A percentile compares a stretch with the other conserved stretches of the same genome.
Conservation (phyloP, 2,797 vertebrate genomes). For the Tenualosa thibaudeaui region DNA sequence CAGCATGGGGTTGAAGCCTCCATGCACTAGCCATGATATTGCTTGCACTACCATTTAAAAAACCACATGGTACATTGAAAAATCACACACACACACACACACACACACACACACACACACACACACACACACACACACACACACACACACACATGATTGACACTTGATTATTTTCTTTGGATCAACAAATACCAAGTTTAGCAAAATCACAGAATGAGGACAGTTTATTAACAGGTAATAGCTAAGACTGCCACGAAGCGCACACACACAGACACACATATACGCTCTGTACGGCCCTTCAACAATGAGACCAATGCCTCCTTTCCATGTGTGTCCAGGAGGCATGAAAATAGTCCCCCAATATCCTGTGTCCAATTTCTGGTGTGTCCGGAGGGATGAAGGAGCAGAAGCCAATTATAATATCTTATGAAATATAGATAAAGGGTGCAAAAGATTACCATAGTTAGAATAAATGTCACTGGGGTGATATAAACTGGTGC, state of each 20-base stretch:
- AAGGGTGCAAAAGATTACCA: conserved; percentile 29
- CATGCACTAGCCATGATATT: neutral
- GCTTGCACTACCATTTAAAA: neutral
- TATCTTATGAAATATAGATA: conserved; percentile 40
- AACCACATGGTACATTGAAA: neutral
- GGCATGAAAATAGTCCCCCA: conserved; percentile 47
- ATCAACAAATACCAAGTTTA: too few relatives aligned
- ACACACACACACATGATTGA: neutral
- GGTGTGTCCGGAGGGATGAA: neutral
- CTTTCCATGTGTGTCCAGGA: conserved; percentile 11
- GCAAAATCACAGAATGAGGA: neutral
- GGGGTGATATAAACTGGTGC: neutral
- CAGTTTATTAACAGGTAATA: too few relatives aligned
- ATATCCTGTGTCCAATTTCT: conserved; percentile 46
- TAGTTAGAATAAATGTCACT: neutral
- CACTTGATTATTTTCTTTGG: neutral
- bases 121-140: neutral
- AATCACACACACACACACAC: neutral
- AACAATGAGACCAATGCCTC: conserved; percentile 20
- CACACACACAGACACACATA: neutral
- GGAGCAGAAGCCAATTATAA: conserved; percentile 23
- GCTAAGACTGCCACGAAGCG: neutral
- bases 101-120: neutral
- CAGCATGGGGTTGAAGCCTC: neutral
- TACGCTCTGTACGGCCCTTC: neutral